A percentile compares a stretch with the other conserved stretches of the same genome.
These are phyloP conservation scores for Cephus spinipes DNA, from an alignment of 2,888 invertebrate species.

Conservation along the genomic window DNA sequence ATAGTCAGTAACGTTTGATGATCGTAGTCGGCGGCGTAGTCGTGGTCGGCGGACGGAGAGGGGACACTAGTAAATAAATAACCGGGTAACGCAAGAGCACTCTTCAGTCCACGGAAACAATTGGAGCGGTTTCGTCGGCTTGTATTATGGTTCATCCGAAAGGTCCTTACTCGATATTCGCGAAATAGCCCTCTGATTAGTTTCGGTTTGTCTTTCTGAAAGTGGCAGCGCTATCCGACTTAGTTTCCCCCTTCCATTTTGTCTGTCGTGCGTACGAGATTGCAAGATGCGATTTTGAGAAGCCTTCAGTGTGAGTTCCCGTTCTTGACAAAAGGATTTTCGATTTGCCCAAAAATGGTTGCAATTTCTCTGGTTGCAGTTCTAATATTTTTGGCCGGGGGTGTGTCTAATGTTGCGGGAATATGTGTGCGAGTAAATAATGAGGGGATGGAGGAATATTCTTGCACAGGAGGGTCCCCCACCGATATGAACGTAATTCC, in stretches of 20 bases:
- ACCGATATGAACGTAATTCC: conserved; percentile 50
- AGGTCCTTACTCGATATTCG: neutral
- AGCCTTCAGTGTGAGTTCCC: neutral
- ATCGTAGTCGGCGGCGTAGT: conserved; percentile 34
- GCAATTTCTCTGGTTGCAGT: conserved; percentile 21
- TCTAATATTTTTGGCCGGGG: conserved; percentile 28
- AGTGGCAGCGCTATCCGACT: too few species aligned
- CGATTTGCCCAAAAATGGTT: conserved; percentile 31
- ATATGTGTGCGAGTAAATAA: conserved; percentile 42
- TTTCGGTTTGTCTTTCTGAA: neutral
- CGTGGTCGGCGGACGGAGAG: conserved; percentile 38
- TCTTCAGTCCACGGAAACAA: conserved; percentile 51
- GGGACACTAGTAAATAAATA: conserved; percentile 60
- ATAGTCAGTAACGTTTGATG: conserved; percentile 53
- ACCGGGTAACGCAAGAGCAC: conserved; percentile 51
- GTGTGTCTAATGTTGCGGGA: conserved; percentile 33
- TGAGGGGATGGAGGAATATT: conserved; percentile 51
- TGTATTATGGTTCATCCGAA: neutral
- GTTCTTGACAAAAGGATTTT: neutral
- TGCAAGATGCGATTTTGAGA: neutral
- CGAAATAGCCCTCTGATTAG: neutral
- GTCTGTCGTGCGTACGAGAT: neutral
- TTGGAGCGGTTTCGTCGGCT: conserved; percentile 7
- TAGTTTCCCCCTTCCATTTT: neutral
- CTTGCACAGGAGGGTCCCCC: conserved; percentile 47